Conservation (phyloP, 2,888 invertebrate genomes). For the Nomada hirtipes region DNA sequence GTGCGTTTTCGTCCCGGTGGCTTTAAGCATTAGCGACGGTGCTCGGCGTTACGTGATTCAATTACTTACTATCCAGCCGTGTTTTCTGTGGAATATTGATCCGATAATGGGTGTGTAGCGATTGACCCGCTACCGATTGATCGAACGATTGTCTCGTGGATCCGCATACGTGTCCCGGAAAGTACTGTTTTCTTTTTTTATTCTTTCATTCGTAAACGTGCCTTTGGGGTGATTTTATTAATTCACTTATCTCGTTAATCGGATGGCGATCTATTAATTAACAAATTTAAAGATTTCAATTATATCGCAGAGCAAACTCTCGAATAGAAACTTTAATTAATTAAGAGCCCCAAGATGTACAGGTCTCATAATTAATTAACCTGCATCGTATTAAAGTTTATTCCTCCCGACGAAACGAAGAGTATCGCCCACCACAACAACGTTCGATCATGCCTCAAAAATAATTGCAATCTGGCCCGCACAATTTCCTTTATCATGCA, state of each 20-base stretch:
- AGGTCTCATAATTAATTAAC: no score
- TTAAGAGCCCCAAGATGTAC: no score
- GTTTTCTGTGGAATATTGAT: conserved; percentile 73
- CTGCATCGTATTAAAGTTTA: no score
- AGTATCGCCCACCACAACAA: neutral
- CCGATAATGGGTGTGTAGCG: conserved; percentile 58
- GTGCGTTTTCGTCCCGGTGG: conserved; percentile 41
- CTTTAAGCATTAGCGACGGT: conserved; percentile 73
- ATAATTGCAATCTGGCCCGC: neutral
- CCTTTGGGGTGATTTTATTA: no score
- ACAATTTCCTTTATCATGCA: neutral
- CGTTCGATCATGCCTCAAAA: neutral
- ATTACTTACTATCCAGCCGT: conserved; percentile 69
- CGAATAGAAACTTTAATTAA: no score
- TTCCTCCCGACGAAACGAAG: no score
- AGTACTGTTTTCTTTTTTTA: neutral
- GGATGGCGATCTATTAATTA: neutral
- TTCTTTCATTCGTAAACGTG: no score
- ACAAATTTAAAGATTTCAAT: neutral
- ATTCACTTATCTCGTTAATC: no score
- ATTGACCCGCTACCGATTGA: conserved; percentile 49
- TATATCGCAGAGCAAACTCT: no score
- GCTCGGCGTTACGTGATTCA: conserved; percentile 73
- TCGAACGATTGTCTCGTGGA: conserved; percentile 21
- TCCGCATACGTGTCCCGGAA: conserved; percentile 7